A percentile compares a stretch with the other conserved stretches of the same genome.
These are phyloP conservation scores for Hesperia comma DNA, from an alignment of 2,888 invertebrate genomes.

Conservation along the genomic window DNA sequence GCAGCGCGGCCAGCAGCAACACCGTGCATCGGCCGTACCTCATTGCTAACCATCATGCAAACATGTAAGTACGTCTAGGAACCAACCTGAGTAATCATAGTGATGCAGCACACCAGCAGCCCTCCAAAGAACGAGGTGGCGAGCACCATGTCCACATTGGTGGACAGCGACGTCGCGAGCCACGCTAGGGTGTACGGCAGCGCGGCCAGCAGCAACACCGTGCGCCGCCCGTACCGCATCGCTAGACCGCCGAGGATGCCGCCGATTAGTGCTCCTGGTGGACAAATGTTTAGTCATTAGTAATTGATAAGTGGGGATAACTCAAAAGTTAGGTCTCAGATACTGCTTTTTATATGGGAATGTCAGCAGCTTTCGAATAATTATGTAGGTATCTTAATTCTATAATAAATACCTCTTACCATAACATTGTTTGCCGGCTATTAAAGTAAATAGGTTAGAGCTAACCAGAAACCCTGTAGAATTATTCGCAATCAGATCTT, in stretches of 20 bases:
- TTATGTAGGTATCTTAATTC: too few relatives aligned
- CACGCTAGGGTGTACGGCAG: slow-evolving; percentile 90
- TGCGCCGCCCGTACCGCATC: slow-evolving; percentile 89
- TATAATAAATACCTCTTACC: too few relatives aligned
- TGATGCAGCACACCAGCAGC: slow-evolving; percentile 88
- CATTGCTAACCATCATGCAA: too few relatives aligned
- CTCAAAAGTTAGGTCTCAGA: too few relatives aligned
- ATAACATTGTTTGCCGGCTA: too few relatives aligned
- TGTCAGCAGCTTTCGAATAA: too few relatives aligned
- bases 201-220: slow-evolving; percentile 87
- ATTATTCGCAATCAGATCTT: neutral
- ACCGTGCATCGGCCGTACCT: slow-evolving; percentile 89
- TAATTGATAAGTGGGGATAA: too few relatives aligned
- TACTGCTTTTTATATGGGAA: too few relatives aligned
- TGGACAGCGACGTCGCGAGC: slow-evolving; percentile 90
- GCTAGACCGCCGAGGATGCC: slow-evolving; percentile 91
- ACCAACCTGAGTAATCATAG: slow-evolving; percentile 88
- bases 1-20: slow-evolving; percentile 87
- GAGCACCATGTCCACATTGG: slow-evolving; percentile 89
- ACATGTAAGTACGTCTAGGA: too few relatives aligned
- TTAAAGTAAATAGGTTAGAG: too few relatives aligned
- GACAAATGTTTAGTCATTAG: too few relatives aligned
- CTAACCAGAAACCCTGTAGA: too few relatives aligned
- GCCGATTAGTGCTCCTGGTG: slow-evolving; percentile 89
- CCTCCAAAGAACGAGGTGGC: slow-evolving; percentile 92